Conservation (phyloP, 1,140 invertebrate species). For the Asobara japonica region DNA sequence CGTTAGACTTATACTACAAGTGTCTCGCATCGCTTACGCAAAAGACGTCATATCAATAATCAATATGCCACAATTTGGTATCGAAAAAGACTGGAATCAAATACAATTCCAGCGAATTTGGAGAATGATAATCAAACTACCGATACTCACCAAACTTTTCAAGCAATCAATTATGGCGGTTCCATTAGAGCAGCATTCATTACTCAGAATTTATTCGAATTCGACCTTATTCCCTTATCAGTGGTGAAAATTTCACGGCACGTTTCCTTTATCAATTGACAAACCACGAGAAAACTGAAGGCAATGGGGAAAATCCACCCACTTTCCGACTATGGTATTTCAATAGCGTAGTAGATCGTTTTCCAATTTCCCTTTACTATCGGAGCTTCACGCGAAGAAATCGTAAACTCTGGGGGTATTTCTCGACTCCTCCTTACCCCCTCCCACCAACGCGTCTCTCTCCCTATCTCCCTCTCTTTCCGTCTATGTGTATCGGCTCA, state of each 20-base stretch:
- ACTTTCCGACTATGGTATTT: background rate
- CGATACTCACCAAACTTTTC: no score
- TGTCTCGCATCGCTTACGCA: background rate
- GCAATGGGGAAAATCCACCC: background rate
- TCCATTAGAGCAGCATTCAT: no score
- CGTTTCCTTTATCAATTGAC: constrained; percentile 14
- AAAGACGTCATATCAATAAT: no score
- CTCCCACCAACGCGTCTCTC: no score
- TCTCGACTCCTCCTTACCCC: no score
- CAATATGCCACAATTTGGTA: no score
- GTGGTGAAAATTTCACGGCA: background rate
- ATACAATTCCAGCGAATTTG: no score
- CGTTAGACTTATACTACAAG: no score
- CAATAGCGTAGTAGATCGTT: constrained; percentile 7
- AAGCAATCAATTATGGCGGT: background rate
- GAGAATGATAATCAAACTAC: no score
- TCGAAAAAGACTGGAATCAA: no score
- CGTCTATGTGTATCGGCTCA: constrained; percentile 3
- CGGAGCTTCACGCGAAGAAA: background rate
- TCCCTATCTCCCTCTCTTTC: background rate
- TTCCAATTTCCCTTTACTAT: constrained; percentile 11
- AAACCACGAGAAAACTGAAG: constrained; percentile 4
- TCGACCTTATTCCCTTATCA: background rate
- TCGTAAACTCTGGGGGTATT: constrained; percentile 7
- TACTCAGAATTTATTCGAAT: no score